These are phyloP conservation scores for Drosophila mayri DNA, from an alignment of 1,140 invertebrate genomes.

Conservation along the genomic window DNA sequence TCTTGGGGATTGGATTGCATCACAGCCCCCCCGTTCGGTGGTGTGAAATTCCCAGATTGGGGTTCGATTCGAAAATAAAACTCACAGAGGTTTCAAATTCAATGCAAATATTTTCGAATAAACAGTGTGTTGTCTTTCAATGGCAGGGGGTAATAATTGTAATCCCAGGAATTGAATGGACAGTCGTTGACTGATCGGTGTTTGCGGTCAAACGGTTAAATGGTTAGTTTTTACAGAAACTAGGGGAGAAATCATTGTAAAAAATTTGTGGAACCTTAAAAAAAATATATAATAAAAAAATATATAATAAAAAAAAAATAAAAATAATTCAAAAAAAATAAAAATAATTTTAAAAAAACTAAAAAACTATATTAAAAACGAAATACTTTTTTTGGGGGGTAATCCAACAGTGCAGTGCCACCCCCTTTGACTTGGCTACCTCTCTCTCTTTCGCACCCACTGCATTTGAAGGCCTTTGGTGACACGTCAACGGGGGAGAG, in stretches of 20 bases:
- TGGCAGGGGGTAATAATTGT: background rate
- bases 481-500: constrained; percentile 29
- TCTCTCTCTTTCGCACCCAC: background rate
- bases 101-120: constrained; percentile 3
- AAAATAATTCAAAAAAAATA: no score
- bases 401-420: background rate
- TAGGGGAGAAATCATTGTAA: no score
- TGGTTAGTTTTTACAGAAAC: no score
- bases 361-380: no score
- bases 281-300: background rate
- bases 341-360: no score
- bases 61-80: background rate
- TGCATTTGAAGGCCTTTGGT: constrained; percentile 11
- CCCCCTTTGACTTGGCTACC: constrained; percentile 11
- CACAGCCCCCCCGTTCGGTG: constrained; percentile 5
- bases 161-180: background rate
- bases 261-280: no score
- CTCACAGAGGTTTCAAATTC: background rate
- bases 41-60: constrained; percentile 37
- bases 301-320: no score
- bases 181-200: background rate
- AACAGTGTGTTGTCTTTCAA: constrained; percentile 7
- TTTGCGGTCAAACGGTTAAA: background rate
- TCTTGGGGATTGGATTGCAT: constrained; percentile 14
- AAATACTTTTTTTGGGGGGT: background rate